phyloP scores from a whole-genome alignment of 1,140 invertebrate genomes.

The Magallana ariakensis region DNA sequence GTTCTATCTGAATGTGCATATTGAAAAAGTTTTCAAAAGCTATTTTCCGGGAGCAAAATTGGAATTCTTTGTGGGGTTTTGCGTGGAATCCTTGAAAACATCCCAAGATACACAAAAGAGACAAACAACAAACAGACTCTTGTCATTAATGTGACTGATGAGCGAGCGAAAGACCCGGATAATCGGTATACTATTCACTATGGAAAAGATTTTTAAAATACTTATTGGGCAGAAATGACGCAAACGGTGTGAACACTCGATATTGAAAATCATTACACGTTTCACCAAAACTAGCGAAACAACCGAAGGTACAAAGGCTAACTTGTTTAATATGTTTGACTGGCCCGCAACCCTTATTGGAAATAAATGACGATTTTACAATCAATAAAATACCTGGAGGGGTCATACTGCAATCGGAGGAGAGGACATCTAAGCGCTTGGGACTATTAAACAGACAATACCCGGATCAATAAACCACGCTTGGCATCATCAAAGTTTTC shows the following conservation, averaged over 20 bases:
- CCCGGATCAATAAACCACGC: background rate
- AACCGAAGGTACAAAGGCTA: constrained; percentile 1
- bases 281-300: background rate
- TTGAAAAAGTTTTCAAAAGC: too few relatives aligned
- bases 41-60: too few relatives aligned
- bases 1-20: too few relatives aligned
- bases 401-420: background rate
- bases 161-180: background rate
- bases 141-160: constrained; percentile 4
- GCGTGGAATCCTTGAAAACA: too few relatives aligned
- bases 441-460: constrained; percentile 1
- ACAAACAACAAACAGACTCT: background rate
- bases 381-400: constrained; percentile 21
- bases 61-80: too few relatives aligned
- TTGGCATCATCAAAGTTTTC: constrained; percentile 19
- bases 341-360: constrained; percentile 22
- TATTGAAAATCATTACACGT: constrained; percentile 26
- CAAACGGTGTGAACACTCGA: constrained; percentile 13
- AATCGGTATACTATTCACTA: too few relatives aligned
- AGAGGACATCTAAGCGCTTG: background rate
- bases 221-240: background rate
- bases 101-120: background rate
- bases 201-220: too few relatives aligned
- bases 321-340: constrained; percentile 1
- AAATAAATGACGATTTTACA: constrained; percentile 20